Evolutionary conservation across 1,140 invertebrate genomes (phyloP), one percentile per base, ranked within the genome.

Genomic region (Coboldia fuscipes): DNA sequence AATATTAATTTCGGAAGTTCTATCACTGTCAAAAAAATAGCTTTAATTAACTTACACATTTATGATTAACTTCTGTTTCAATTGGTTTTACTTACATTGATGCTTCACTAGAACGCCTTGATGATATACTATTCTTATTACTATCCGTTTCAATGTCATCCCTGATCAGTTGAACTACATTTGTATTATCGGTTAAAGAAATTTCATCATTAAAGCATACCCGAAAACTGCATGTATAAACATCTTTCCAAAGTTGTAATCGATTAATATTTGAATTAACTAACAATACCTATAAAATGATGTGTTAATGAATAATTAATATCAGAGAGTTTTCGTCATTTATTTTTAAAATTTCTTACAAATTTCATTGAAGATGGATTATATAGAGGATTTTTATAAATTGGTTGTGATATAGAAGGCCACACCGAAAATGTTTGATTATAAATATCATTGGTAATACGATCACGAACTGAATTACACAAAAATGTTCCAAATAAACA

Each of bases 401-500:
- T 66, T 27, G 63, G 70, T 41, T 65, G 74, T 51, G 61, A 69
- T 29, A 96, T 63, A 54, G 89, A 77, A 37, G 71, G 69, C 88
- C 88, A 94, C 19, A 93, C 75, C 6, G 81, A 84, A 50, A 77
- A 82, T 14, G 82, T 84, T 36, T 69, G 63, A 33, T 78, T 68
- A 23, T 62, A 55, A 33, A 85, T 65, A 33, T 70, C 64, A 34
- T 70, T 61, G 16, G 66, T 62, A 16, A 65, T 51, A 30, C 88
- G 66, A 55, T 93, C 83, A 45, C 72, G 69, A 24, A 68, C 60
- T 21, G 72, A 82, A 57, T 97, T 97, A 57, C 85, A 94, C 33
- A 97, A 66, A 64, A 97, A 97, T 42, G 88, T 94, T 35, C 92
- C 92, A 62, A 93, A 97, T 43, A 97, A 65, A 56, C 86, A 86